A percentile compares a stretch with the other conserved stretches of the same genome.
Conservation (phyloP, 2,888 invertebrate genomes). For the Orthosia gothica region DNA sequence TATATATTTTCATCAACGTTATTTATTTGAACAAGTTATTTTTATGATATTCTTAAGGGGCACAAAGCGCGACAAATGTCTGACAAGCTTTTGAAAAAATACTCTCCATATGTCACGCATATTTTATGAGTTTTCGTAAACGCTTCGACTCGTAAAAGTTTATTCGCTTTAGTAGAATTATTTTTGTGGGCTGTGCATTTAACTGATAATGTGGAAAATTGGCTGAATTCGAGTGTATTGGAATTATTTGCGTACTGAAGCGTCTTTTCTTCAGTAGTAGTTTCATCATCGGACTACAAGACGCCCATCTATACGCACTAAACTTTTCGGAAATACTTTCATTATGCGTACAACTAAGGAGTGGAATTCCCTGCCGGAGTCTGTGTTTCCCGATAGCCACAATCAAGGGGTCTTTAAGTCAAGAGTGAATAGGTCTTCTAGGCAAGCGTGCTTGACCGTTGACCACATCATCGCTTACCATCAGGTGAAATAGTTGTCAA, state of each 20-base stretch:
- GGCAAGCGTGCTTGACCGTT: too few relatives aligned
- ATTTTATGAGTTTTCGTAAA: slow-evolving; percentile 62
- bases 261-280: neutral
- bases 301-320: too few relatives aligned
- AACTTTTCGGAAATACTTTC: too few relatives aligned
- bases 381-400: too few relatives aligned
- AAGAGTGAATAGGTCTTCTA: too few relatives aligned
- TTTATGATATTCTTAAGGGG: slow-evolving; percentile 82
- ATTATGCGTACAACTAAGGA: too few relatives aligned
- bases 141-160: slow-evolving; percentile 10
- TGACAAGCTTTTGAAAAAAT: slow-evolving; percentile 82
- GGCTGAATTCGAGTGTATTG: neutral
- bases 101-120: slow-evolving; percentile 78
- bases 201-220: slow-evolving; percentile 1
- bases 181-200: slow-evolving; percentile 1
- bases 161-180: slow-evolving; percentile 12
- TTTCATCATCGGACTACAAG: too few relatives aligned
- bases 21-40: slow-evolving; percentile 84
- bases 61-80: slow-evolving; percentile 79
- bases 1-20: slow-evolving; percentile 84
- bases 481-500: too few relatives aligned
- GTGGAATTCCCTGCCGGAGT: too few relatives aligned
- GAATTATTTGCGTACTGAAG: neutral
- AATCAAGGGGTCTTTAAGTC: too few relatives aligned
- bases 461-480: too few relatives aligned